Evolutionary conservation across 2,797 vertebrate genomes (phyloP), one percentile per base, ranked within the genome.

Genomic region (Sebastes taczanowskii): DNA sequence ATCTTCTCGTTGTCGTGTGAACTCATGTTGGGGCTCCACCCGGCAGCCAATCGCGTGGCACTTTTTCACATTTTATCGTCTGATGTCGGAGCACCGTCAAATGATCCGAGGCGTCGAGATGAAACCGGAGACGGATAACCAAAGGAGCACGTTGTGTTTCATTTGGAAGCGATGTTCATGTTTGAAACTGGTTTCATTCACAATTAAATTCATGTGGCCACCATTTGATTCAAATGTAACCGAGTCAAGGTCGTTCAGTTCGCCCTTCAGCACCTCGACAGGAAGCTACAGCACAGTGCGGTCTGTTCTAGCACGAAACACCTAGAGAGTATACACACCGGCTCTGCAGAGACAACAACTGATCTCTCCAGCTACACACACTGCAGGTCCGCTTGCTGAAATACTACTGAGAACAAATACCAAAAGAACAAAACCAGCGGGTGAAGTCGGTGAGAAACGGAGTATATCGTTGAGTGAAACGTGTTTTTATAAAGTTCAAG

Each of bases 341-440:
- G 9, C 67, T 59, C 46, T 42, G 70, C 63, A 69, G 71, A 66
- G 2, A 76, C 68, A 30, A 52, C 1, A 25, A 74, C 58, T 4
- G 2, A 38, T 38, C 35, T 34, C 76, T 66, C 63, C 52, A 53
- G 22, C 3, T 0, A 78, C 75, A 18, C 27, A 25, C 20, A 27
- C 11, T 59, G 59, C 38, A 64, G 53, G 60, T 74, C 49, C 7
- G 34, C 71, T 64, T 16, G n/a, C 32, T 53, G 71, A 78, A 78
- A 71, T 52, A 85, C 67, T 14, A 62, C 63, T 11, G 52, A 75
- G 55, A 65, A 81, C 16, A 73, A 65, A 80, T 9, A 82, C 18
- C 49, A 32, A 81, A 63, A 74, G 35, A 38, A 38, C 35, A 32
- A 46, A 79, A 77, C 32, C 76, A 64, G 65, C 22, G 52, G 60